Evolutionary conservation across 2,888 invertebrate species (phyloP), one percentile per base, ranked within the genome.

Genomic region (Flabesymbios commensalis): DNA sequence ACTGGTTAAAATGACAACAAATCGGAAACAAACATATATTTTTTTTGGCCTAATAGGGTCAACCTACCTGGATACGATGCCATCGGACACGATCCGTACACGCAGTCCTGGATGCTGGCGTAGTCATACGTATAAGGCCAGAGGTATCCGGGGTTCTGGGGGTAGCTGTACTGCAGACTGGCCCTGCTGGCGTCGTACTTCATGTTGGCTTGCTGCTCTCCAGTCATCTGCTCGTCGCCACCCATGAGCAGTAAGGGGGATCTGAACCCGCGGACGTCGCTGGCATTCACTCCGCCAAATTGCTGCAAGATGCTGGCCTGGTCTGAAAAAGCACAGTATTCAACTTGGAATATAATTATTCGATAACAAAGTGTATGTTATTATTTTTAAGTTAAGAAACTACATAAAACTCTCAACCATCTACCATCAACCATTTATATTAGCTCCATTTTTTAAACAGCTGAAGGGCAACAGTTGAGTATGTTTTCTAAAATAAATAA

Each of bases 71-170:
- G 45, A 24, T 19, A 45, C 7, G 14, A 17, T 10, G 14, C 10
- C n/a, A 7, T 17, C 17, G 57, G 48, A 19, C 57, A 57, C 33
- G 28, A 22, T 49, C 28, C n/a, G 26, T 3, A 10, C 14, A 29
- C 22, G 48, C 57, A 57, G 24, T 47, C 33, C 48, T 57, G 57
- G 29, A 24, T 57, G 48, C 47, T 57, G 17, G 7, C 17, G 48
- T 47, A 47, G 48, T 48, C 48, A 22, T 48, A 57, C 10, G 57
- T 57, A 48, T 57, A 57, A 2, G 57, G 57, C 57, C 57, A 55
- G 17, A 55, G 24, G 3, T 43, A 28, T n/a, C 43, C 10, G 7
- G 57, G 57, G 5, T 31, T 5, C 32, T 10, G 17, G 32, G 10
- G 26, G n/a, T n/a, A n/a, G n/a, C n/a, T n/a, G n/a, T n/a, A n/a